Percentiles rank a stretch among this genome's conserved stretches.
Conservation (phyloP, 2,888 invertebrate species). For the Rutpela maculata region DNA sequence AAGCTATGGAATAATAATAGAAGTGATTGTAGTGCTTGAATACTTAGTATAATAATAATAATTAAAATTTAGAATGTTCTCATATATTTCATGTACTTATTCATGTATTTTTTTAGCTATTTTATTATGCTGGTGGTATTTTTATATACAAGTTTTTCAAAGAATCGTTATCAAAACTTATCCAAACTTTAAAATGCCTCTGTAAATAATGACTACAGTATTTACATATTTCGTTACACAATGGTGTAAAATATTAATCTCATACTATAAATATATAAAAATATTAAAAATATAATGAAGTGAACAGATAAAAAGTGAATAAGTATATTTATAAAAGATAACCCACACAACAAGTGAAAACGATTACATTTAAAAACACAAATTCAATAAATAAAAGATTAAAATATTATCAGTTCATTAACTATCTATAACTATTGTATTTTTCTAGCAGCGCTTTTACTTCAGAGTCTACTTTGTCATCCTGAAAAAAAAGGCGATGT, state of each 20-base stretch:
- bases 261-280: background rate
- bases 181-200: background rate
- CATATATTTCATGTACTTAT: too few species aligned
- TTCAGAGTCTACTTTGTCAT: slow-evolving; percentile 66
- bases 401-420: slow-evolving; percentile 38
- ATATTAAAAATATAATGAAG: background rate
- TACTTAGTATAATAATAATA: too few species aligned
- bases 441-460: slow-evolving; percentile 65
- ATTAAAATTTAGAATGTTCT: too few species aligned
- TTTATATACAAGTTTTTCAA: background rate
- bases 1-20: too few species aligned
- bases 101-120: too few species aligned
- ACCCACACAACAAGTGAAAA: slow-evolving; percentile 8
- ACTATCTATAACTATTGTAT: slow-evolving; percentile 67
- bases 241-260: background rate
- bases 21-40: too few species aligned
- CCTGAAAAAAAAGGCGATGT: slow-evolving; percentile 59
- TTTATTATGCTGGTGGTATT: too few species aligned
- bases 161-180: background rate
- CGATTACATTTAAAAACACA: slow-evolving; percentile 18
- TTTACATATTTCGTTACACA: background rate
- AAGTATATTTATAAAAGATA: background rate
- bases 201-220: background rate
- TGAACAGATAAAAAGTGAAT: background rate
- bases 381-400: slow-evolving; percentile 27